Evolutionary conservation across 2,113 vertebrate genomes (phyloP), one percentile per base, ranked within the genome.

Genomic region (Myanophis thanlyinensis): DNA sequence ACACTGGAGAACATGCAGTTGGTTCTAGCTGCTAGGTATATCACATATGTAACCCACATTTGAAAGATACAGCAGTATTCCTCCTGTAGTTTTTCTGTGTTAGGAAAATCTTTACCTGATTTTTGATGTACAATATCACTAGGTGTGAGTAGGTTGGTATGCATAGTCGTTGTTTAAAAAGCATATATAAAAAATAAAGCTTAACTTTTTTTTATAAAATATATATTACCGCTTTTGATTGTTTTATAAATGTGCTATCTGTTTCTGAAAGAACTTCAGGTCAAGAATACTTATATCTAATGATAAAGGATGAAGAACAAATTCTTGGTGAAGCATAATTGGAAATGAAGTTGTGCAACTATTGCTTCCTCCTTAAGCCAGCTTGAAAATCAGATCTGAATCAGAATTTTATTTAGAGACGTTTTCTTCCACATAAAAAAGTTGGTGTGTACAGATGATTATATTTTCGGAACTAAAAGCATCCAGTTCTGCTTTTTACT

Each of bases 291-390:
- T 90, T 93, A 47, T 85, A 59, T 59, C 53, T 90, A 93, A 90
- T 90, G 88, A 90, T 90, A 48, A 93, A 47, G 80, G 92, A 93
- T 90, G 92, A 89, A 89, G 88, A 90, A 90, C 52, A 93, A 89
- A 88, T 46, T 84, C 47, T 93, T 47, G 22, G 3, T 90, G 46
- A 56, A 93, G 80, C 46, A 40, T 86, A 93, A 90, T 93, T 93
- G 80, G 30, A 93, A 93, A 93, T 90, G 73, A 93, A 54, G 88
- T 90, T 93, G 62, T 48, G 20, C 10, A 46, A 89, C 52, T 92
- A 92, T 62, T 92, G 92, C 73, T 92, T 92, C 53, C 46, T 86
- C 47, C 53, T 86, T 49, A 85, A 93, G n/a, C 87, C 86, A 54
- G 25, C 73, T 62, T 40, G 53, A 15, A 67, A 67, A 35, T 5